Evolutionary conservation across 2,113 vertebrate genomes (phyloP), one percentile per base, ranked within the genome.

Genomic region (Eonycteris spelaea): DNA sequence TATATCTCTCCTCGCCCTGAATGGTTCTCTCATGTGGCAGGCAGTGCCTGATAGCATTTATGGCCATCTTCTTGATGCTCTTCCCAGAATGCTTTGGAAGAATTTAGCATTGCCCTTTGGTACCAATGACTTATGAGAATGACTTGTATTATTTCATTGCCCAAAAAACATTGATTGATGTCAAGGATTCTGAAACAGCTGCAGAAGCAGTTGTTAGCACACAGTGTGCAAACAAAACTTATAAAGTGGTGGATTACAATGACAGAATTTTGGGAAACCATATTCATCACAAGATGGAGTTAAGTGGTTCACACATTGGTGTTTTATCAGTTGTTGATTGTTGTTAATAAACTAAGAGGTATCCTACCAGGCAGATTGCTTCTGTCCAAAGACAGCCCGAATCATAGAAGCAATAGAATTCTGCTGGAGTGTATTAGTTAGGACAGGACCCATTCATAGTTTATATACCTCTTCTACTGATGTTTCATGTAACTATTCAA

Each of bases 31-130:
- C 90, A 40, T 48, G 89, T 2, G 26, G 78, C 91, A 65, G 71
- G 74, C 94, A 61, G 91, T 75, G 91, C 57, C 91, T 86, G 94
- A 97, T 94, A 96, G 96, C 93, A 75, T 77, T 79, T 55, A 83
- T 91, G 89, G 92, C 70, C 59, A 73, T 96, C 91, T 86, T 94
- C 11, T 45, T 11, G 70, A 93, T 90, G 94, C 53, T 95, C 78
- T 92, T 93, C 95, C 95, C 96, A 97, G 75, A 95, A 93, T 90
- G 94, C 87, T 95, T 85, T 97, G 86, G 70, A 89, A 96, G 91
- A 95, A 96, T 68, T 96, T 79, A 82, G 63, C 48, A 57, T 79
- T 95, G 86, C 78, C 91, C 96, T 96, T 91, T 85, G 70, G 88
- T 91, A 91, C 75, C 75, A 93, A 94, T 86, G 94, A 96, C 86